Evolutionary conservation across 2,113 vertebrate species (phyloP).

Genomic region (Hippocampus mohnikei): DNA sequence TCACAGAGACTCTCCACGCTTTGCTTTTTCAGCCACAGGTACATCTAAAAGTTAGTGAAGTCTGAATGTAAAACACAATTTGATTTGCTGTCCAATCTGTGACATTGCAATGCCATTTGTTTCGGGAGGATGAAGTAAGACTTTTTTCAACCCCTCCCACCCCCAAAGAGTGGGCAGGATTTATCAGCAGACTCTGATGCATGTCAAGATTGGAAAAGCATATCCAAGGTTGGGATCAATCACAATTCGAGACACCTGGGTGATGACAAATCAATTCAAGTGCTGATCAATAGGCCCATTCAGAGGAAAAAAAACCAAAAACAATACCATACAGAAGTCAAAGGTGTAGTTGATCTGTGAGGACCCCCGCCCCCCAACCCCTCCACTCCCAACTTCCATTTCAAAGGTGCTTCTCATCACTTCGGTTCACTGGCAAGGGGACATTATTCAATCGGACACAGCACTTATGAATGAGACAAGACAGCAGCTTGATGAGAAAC

Average conservation of each 20-base stretch:
- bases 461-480: slow-evolving; percentile 37
- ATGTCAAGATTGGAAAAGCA: slow-evolving; percentile 17
- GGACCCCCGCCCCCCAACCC: not conserved
- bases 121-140: not conserved
- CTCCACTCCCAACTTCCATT: not conserved
- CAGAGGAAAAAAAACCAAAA: slow-evolving; percentile 3
- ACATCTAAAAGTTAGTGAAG: no score
- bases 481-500: slow-evolving; percentile 48
- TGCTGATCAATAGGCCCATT: slow-evolving; percentile 34
- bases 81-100: no score
- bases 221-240: slow-evolving; percentile 17
- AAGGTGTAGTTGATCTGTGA: slow-evolving; percentile 30
- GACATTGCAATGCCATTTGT: not conserved
- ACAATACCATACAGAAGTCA: slow-evolving; percentile 3
- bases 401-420: not conserved
- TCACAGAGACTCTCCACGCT: no score
- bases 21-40: no score
- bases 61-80: not conserved
- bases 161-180: not conserved
- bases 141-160: not conserved
- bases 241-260: slow-evolving; percentile 13
- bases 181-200: not conserved
- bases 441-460: slow-evolving; percentile 42
- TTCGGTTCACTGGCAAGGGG: slow-evolving; percentile 1
- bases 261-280: slow-evolving; percentile 39